Percentiles rank a stretch among this genome's conserved stretches.
Evolutionary conservation across 1,140 invertebrate genomes (phyloP).

Genomic region (Hyles euphorbiae): DNA sequence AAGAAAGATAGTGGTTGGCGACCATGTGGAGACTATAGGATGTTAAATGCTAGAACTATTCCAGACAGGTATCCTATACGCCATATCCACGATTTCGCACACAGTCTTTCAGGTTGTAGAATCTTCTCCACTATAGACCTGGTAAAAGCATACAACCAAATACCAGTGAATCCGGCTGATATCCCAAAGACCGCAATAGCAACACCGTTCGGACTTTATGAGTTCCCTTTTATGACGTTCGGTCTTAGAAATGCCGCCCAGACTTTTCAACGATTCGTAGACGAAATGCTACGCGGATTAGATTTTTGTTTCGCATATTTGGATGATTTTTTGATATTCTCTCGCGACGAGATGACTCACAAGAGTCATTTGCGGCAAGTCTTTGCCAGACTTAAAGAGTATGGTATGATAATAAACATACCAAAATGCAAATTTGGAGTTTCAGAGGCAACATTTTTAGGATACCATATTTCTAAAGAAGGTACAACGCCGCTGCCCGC

Average conservation of each 20-base stretch:
- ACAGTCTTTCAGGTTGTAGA: constrained; percentile 13
- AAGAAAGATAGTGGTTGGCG: constrained; percentile 59
- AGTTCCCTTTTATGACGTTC: constrained; percentile 42
- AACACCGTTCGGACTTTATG: constrained; percentile 41
- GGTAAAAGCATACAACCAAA: too few species aligned
- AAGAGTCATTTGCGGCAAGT: constrained; percentile 30
- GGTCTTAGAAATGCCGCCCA: constrained; percentile 30
- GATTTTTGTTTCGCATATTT: constrained; percentile 60
- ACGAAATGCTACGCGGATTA: constrained; percentile 37
- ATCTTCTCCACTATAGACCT: constrained; percentile 16
- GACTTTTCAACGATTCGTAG: constrained; percentile 19
- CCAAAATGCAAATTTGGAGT: constrained; percentile 40
- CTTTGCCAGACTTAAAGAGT: constrained; percentile 30
- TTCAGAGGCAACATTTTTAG: constrained; percentile 36
- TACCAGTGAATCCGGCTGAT: constrained; percentile 40
- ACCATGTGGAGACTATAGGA: constrained; percentile 47
- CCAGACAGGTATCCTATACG: constrained; percentile 62
- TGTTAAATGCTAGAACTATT: constrained; percentile 36
- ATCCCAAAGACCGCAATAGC: constrained; percentile 54
- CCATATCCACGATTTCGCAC: constrained; percentile 40
- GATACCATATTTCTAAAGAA: constrained; percentile 28
- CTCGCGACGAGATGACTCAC: constrained; percentile 29
- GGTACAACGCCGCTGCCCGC: constrained; percentile 28
- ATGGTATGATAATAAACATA: constrained; percentile 35
- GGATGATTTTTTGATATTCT: constrained; percentile 74